Evolutionary conservation across 2,797 vertebrate genomes (phyloP).

Genomic region (Gallinago stenura): DNA sequence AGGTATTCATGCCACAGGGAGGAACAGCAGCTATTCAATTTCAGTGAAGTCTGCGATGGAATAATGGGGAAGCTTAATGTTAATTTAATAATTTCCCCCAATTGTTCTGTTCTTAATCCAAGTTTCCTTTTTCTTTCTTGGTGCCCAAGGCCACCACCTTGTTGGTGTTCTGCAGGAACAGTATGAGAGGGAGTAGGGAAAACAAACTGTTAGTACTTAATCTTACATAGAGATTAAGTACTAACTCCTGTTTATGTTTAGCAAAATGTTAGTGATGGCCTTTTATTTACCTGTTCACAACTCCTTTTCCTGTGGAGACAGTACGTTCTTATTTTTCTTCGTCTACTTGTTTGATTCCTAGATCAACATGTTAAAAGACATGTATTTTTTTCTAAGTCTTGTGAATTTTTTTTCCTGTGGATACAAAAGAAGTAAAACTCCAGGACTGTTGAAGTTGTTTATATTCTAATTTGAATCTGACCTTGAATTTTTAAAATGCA

Average conservation of each 20-base stretch:
- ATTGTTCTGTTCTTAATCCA: slow-evolving; percentile 62
- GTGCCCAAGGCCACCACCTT: slow-evolving; percentile 34
- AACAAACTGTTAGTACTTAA: neutral
- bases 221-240: neutral
- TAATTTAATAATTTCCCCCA: slow-evolving; percentile 64
- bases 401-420: neutral
- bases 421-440: neutral
- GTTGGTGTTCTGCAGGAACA: neutral
- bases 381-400: neutral
- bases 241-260: neutral
- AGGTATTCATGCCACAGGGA: slow-evolving; percentile 35
- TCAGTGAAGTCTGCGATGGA: slow-evolving; percentile 31
- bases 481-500: neutral
- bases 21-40: slow-evolving; percentile 28
- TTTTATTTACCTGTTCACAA: neutral
- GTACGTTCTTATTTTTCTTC: neutral
- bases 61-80: slow-evolving; percentile 47
- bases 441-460: neutral
- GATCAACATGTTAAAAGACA: neutral
- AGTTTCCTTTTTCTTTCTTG: slow-evolving; percentile 57
- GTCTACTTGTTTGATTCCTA: neutral
- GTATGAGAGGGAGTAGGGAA: neutral
- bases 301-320: neutral
- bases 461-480: neutral
- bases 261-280: neutral